Conservation (phyloP, 2,797 vertebrate species). For the Acrossocheilus wenchowensis region DNA sequence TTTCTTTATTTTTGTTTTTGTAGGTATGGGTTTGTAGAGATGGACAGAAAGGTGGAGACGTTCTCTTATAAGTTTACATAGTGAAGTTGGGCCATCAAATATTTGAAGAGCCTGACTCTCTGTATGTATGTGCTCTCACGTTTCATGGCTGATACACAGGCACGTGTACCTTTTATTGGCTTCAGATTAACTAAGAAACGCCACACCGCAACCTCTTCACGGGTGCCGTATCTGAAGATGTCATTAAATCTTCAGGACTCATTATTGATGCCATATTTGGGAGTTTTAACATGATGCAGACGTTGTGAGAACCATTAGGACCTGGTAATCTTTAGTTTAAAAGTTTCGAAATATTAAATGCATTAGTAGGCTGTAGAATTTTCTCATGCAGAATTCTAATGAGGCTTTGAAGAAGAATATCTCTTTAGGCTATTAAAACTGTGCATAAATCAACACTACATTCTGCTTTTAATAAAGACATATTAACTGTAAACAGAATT, state of each 20-base stretch:
- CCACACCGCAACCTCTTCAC: not conserved
- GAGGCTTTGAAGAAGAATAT: not conserved
- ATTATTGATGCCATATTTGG: not conserved
- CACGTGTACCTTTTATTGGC: not conserved
- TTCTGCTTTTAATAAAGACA: not conserved
- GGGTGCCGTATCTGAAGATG: not conserved
- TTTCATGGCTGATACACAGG: conserved; percentile 30
- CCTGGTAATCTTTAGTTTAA: not conserved
- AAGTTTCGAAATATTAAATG: not conserved
- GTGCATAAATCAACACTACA: not conserved
- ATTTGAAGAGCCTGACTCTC: conserved; percentile 43
- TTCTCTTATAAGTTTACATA: conserved; percentile 18
- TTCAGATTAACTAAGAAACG: conserved; percentile 14
- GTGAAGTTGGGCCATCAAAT: conserved; percentile 40
- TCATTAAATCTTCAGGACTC: not conserved
- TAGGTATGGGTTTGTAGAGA: not conserved
- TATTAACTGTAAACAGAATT: not conserved
- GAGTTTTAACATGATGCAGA: not conserved
- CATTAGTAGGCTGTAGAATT: not conserved
- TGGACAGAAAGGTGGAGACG: not conserved
- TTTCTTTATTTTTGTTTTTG: not conserved
- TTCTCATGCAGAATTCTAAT: not conserved
- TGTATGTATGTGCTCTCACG: conserved; percentile 53
- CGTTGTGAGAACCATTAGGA: not conserved
- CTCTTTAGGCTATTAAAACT: not conserved